These are phyloP conservation scores for Agriopis leucophaearia DNA, from an alignment of 2,888 invertebrate genomes.

Conservation along the genomic window DNA sequence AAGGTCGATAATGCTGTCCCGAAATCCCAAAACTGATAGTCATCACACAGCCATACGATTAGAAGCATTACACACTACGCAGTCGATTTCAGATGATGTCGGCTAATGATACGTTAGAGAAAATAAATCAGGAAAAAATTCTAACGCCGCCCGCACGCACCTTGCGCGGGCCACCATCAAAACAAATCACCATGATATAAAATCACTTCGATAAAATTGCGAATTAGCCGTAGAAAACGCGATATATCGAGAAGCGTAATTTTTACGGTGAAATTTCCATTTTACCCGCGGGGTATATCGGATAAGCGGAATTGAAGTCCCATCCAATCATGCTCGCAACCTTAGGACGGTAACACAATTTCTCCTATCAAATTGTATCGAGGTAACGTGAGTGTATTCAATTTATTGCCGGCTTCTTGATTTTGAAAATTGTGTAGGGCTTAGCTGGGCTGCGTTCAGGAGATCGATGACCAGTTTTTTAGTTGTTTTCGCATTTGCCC, in stretches of 20 bases:
- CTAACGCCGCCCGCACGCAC: slow-evolving; percentile 14
- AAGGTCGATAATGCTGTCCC: slow-evolving; percentile 1
- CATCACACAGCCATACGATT: slow-evolving; percentile 42
- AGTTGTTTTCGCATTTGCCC: no score
- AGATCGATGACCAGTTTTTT: no score
- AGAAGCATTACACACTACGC: slow-evolving; percentile 44
- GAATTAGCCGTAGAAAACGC: slow-evolving; percentile 27
- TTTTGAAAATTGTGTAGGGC: slow-evolving; percentile 17
- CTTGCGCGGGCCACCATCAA: slow-evolving; percentile 6
- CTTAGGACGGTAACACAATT: slow-evolving; percentile 35
- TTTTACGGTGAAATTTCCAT: slow-evolving; percentile 37
- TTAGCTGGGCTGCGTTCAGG: no score
- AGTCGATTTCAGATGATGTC: slow-evolving; percentile 52
- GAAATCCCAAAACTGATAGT: slow-evolving; percentile 24
- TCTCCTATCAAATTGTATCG: slow-evolving; percentile 37
- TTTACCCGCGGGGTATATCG: slow-evolving; percentile 35
- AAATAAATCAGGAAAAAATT: slow-evolving; percentile 49
- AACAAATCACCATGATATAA: slow-evolving; percentile 25
- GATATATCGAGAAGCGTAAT: slow-evolving; percentile 27
- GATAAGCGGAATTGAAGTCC: slow-evolving; percentile 42
- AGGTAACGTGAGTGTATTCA: slow-evolving; percentile 27
- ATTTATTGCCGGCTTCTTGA: slow-evolving; percentile 25
- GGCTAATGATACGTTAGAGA: slow-evolving; percentile 55
- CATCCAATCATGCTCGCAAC: slow-evolving; percentile 39
- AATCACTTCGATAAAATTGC: slow-evolving; percentile 25